phyloP scores from a whole-genome alignment of 2,888 invertebrate genomes.

The Cephus runcator region DNA sequence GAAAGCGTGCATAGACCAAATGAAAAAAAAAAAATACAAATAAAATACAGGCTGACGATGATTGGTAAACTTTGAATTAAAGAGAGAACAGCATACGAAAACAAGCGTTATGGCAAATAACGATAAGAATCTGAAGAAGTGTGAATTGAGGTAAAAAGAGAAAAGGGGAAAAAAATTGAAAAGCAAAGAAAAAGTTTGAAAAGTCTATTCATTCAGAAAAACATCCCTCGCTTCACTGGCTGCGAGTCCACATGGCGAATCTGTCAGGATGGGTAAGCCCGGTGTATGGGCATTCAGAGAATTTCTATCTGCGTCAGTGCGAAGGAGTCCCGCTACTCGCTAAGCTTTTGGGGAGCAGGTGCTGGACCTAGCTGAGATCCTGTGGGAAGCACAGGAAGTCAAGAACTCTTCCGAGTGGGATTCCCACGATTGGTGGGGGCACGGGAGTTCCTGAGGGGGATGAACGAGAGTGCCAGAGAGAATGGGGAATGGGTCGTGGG shows the following conservation, averaged over 20 bases:
- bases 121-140: background rate
- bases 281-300: background rate
- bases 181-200: background rate
- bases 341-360: conserved; percentile 54
- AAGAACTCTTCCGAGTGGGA: conserved; percentile 64
- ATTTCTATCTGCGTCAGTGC: background rate
- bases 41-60: background rate
- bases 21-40: background rate
- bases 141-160: background rate
- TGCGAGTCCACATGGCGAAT: background rate
- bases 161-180: background rate
- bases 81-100: background rate
- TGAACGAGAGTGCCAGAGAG: conserved; percentile 20
- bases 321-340: conserved; percentile 38
- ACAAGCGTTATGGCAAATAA: background rate
- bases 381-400: conserved; percentile 66
- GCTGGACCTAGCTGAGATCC: conserved; percentile 53
- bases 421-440: conserved; percentile 63
- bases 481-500: conserved; percentile 31
- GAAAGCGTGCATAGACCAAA: background rate
- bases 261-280: background rate
- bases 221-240: background rate
- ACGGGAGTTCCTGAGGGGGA: conserved; percentile 23
- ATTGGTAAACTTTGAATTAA: background rate
- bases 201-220: background rate